phyloP scores from a whole-genome alignment of 2,888 invertebrate genomes.

The Cerastis leucographa region DNA sequence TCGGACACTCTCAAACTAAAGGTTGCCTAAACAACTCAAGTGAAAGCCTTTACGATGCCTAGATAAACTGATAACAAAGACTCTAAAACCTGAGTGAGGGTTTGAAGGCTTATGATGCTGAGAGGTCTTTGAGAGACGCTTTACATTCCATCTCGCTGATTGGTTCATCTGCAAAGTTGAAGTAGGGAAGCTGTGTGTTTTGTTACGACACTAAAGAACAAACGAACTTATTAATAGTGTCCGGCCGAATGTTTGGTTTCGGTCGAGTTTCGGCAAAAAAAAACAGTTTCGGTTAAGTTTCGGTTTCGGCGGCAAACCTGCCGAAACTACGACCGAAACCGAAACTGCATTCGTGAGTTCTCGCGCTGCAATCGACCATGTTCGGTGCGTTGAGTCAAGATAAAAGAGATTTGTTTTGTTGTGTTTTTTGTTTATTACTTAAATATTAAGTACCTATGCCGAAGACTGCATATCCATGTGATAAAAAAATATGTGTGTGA shows the following conservation, averaged over 20 bases:
- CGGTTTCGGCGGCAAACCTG: too few species aligned
- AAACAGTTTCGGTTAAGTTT: too few species aligned
- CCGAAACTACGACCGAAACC: neutral
- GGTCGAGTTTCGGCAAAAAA: neutral
- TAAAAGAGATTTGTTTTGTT: too few species aligned
- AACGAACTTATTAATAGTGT: too few species aligned
- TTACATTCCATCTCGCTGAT: neutral
- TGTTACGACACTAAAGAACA: neutral
- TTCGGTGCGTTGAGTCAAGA: neutral
- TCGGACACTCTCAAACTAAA: neutral
- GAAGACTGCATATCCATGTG: too few species aligned
- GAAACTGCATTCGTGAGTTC: neutral
- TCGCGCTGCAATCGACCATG: neutral
- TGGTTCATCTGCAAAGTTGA: neutral
- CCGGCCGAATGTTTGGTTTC: neutral
- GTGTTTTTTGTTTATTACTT: too few species aligned
- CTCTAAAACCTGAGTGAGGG: neutral
- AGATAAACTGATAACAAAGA: conserved; percentile 24
- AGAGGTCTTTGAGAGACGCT: neutral
- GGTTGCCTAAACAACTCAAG: neutral
- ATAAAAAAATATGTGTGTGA: too few species aligned
- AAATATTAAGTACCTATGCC: too few species aligned
- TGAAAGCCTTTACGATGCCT: neutral
- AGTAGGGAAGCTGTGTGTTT: neutral
- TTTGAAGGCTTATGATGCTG: neutral